Base-by-base conservation (phyloP, 1,140 invertebrate species). In the Belonocnema kinseyi region DNA sequence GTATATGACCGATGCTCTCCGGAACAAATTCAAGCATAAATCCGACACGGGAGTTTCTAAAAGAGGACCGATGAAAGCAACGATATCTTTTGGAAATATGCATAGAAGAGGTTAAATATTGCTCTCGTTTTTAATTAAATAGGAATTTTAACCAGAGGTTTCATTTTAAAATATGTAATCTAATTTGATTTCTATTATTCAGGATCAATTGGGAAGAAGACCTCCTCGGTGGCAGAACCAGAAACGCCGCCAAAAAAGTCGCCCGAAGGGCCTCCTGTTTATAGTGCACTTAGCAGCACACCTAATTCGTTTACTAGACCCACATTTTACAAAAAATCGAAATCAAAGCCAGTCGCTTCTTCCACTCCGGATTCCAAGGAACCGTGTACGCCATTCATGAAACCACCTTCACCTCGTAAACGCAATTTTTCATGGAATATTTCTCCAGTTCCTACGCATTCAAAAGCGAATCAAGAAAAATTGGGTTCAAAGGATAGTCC, bases 31-130 rank as follows among this genome's bases (percentile, higher is more conserved):
- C 0, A 89, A 88, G 58, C 85, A 84, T 46, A 90, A 86, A 74
- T 13, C 72, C 8, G 83, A 83, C 12, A 12, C 53, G 10, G 80
- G 85, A 1, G n/a, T 81, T 16, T 77, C 58, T 52, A 90, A 88
- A 74, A 90, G 83, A 74, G 90, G 89, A n/a, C 90, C 90, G 46
- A 61, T 91, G 56, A 91, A 89, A 77, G 90, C 90, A 4, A 19
- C 90, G 13, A 81, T 91, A 82, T 89, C 90, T 46, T 66, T 90
- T 26, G 85, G 86, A 71, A 88, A 73, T 70, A 88, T 91, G 87
- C 89, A 90, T 46, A 88, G 85, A 78, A 76, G n/a, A 83, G 82
- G 87, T 89, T 79, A 75, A 54, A 74, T 56, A 1, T 26, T 19
- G 40, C 40, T 46, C 10, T 7, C 75, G 12, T 76, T 76, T 50